Evolutionary conservation across 2,888 invertebrate genomes (phyloP), one percentile per base, ranked within the genome.

Genomic region (Hetaerina titia): DNA sequence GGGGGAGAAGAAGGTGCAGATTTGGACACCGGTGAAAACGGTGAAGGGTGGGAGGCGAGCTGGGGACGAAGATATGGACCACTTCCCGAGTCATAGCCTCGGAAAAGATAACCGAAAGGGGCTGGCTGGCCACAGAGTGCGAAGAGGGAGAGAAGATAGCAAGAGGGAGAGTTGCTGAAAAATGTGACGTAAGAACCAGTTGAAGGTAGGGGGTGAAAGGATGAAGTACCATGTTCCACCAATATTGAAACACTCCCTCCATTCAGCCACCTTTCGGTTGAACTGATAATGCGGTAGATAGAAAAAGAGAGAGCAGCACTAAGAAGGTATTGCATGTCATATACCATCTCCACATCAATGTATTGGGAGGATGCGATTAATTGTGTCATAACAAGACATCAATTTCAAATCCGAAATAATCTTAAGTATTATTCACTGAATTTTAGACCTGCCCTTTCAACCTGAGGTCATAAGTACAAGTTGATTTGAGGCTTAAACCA

Each of bases 81-180:
- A 64, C 64, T 90, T 90, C 90, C 63, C 90, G 60, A 31, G 45
- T 88, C 45, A 88, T 88, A 60, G 90, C 90, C 90, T 25, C 7
- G 90, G 90, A 90, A 64, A 90, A 90, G 90, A 90, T 90, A 90
- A 88, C n/a, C 81, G 31, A 81, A n/a, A n/a, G 56, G 88, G 45
- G 45, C 45, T 45, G 45, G 45, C 45, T 56, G 88, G 88, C 88
- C 11, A 45, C 45, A 88, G n/a, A 88, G 56, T 56, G 88, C 56
- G 31, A 13, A 22, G 56, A 45, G 45, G 88, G 31, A 57, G 89
- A 57, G 56, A 22, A n/a, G 90, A 58, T 58, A 90, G 64, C 22
- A 19, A 64, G 45, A 64, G 31, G 90, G 90, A 64, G 64, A 63
- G 64, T 69, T 17, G 69, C 69, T 22, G 69, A 69, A 69, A 22